These are phyloP conservation scores for Philereme vetulata DNA, from an alignment of 2,888 invertebrate species.

Conservation along the genomic window DNA sequence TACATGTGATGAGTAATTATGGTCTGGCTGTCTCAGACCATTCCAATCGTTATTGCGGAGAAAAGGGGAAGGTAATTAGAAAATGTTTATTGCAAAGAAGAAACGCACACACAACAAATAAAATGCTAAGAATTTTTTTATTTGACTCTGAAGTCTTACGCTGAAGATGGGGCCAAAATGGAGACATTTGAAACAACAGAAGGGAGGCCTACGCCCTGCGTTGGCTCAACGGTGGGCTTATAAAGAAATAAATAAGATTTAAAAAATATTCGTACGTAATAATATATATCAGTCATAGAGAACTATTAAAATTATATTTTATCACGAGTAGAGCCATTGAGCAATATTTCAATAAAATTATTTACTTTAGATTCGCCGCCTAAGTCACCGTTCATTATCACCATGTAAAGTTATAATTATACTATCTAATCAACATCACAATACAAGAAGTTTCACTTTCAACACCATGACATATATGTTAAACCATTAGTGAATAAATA, in stretches of 20 bases:
- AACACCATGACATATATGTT: conserved; percentile 15
- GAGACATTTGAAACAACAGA: too few species aligned
- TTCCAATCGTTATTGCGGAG: conserved; percentile 11
- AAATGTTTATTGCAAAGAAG: conserved; percentile 2
- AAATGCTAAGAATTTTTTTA: too few species aligned
- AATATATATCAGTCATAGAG: neutral
- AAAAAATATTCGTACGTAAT: neutral
- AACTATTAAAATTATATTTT: neutral
- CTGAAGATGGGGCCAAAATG: too few species aligned
- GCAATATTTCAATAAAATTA: conserved; percentile 1
- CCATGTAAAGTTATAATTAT: conserved; percentile 12
- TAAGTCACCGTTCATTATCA: conserved; percentile 3
- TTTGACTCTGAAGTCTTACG: too few species aligned
- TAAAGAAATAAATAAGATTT: too few species aligned
- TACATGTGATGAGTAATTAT: conserved; percentile 22
- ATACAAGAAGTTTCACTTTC: conserved; percentile 21
- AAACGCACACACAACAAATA: neutral
- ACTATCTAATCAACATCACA: conserved; percentile 24
- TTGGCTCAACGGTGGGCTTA: too few species aligned
- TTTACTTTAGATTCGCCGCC: conserved; percentile 1
- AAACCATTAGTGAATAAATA: conserved; percentile 27
- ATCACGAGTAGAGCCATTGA: neutral
- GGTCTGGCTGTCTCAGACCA: conserved; percentile 13
- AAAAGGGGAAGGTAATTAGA: conserved; percentile 4
- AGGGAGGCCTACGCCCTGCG: too few species aligned